Evolutionary conservation across 1,140 invertebrate genomes (phyloP).

Genomic region (Megathymus violae): DNA sequence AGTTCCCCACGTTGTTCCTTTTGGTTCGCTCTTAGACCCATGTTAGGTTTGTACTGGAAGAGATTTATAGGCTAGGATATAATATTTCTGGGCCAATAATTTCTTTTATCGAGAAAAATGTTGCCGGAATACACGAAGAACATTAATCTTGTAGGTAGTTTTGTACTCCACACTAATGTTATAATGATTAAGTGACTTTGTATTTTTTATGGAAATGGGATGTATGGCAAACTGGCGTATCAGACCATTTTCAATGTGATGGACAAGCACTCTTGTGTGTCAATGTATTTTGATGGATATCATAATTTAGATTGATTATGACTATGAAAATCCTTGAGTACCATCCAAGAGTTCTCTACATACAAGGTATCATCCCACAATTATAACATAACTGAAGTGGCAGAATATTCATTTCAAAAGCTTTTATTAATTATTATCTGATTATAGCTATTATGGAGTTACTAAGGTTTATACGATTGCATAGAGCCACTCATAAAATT

Average conservation of each 20-base stretch:
- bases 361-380: no score
- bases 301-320: no score
- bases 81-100: conserved; percentile 35
- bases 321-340: no score
- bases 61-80: conserved; percentile 35
- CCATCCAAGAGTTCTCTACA: no score
- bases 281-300: neutral
- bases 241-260: neutral
- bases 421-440: no score
- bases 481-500: no score
- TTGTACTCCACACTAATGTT: conserved; percentile 8
- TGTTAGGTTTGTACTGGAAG: conserved; percentile 34
- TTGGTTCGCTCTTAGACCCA: conserved; percentile 32
- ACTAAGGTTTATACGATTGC: no score
- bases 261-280: neutral
- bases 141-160: conserved; percentile 30
- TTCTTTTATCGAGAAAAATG: conserved; percentile 32
- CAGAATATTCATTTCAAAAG: no score
- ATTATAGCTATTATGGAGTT: no score
- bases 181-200: conserved; percentile 2
- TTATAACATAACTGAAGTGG: no score
- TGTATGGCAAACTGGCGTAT: neutral
- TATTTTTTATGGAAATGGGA: conserved; percentile 6
- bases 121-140: conserved; percentile 15
- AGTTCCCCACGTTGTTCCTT: conserved; percentile 38